Evolutionary conservation across 2,797 vertebrate genomes (phyloP).

Genomic region (Aulostomus chinensis): DNA sequence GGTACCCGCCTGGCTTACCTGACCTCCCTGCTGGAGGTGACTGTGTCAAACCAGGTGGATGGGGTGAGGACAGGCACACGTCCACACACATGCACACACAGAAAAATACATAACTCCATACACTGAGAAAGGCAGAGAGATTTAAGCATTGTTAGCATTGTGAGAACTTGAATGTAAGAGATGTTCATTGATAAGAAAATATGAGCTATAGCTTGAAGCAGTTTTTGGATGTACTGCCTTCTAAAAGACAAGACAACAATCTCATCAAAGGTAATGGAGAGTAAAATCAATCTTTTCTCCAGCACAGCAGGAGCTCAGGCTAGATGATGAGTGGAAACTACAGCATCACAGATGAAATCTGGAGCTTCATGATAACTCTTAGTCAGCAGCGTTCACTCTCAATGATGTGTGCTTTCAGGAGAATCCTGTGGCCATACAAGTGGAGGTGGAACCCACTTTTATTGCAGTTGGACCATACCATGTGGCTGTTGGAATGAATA

Average conservation of each 20-base stretch:
- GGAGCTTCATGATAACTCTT: neutral
- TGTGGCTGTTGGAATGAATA: constrained; percentile 97
- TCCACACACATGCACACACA: neutral
- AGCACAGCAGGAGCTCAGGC: too few relatives aligned
- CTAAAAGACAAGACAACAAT: neutral
- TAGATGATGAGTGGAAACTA: too few relatives aligned
- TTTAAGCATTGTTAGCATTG: too few relatives aligned
- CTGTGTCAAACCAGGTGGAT: constrained; percentile 89
- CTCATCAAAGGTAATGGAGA: neutral
- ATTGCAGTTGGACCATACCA: constrained; percentile 92
- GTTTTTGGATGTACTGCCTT: neutral
- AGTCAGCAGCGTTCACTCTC: too few relatives aligned
- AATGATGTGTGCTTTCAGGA: too few relatives aligned
- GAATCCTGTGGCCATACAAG: constrained; percentile 84
- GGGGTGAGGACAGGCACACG: constrained; percentile 75
- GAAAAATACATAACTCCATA: neutral
- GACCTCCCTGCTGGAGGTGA: constrained; percentile 96
- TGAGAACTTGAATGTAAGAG: too few relatives aligned
- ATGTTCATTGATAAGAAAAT: too few relatives aligned
- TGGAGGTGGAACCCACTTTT: constrained; percentile 95
- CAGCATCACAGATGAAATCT: too few relatives aligned
- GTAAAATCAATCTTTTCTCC: too few relatives aligned
- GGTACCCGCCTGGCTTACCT: constrained; percentile 91
- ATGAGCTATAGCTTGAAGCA: too few relatives aligned
- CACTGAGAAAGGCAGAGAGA: too few relatives aligned